phyloP scores from a whole-genome alignment of 1,140 invertebrate genomes.

The Acromyrmex charruanus region DNA sequence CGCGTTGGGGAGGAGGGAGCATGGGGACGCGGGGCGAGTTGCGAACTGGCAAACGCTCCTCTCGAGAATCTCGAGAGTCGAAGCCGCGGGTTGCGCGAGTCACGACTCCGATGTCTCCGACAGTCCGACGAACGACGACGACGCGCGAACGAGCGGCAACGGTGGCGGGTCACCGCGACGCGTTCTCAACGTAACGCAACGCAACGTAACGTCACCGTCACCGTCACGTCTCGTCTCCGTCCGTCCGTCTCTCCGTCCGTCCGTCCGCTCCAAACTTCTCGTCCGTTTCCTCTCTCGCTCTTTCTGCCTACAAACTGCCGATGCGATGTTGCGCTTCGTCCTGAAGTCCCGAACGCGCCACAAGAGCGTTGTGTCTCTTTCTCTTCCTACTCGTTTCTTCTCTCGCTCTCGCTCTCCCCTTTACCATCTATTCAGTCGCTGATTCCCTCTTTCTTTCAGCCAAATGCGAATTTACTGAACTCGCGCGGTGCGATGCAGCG shows the following conservation, averaged over 20 bases:
- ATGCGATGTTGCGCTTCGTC: conserved; percentile 66
- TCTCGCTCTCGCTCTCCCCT: conserved; percentile 17
- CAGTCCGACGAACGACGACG: too few relatives aligned
- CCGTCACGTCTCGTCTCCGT: conserved; percentile 52
- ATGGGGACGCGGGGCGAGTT: conserved; percentile 39
- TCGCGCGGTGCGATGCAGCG: neutral
- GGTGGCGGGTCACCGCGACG: neutral
- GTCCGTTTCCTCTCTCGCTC: conserved; percentile 57
- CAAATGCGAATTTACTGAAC: conserved; percentile 11
- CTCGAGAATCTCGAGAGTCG: neutral
- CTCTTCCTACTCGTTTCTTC: conserved; percentile 35
- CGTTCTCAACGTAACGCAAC: conserved; percentile 41
- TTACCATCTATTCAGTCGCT: neutral
- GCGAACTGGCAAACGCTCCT: neutral
- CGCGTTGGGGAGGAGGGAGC: neutral
- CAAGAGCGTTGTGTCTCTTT: neutral
- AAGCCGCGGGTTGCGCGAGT: neutral
- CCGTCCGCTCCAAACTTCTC: conserved; percentile 48
- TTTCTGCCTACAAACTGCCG: neutral
- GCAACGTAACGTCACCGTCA: conserved; percentile 30
- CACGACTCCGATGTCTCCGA: too few relatives aligned
- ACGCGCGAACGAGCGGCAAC: too few relatives aligned
- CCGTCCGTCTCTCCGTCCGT: conserved; percentile 36
- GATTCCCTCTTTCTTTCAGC: conserved; percentile 13
- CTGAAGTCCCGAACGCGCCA: conserved; percentile 72